phyloP scores from a whole-genome alignment of 2,113 vertebrate species.

The Alethe castanea region DNA sequence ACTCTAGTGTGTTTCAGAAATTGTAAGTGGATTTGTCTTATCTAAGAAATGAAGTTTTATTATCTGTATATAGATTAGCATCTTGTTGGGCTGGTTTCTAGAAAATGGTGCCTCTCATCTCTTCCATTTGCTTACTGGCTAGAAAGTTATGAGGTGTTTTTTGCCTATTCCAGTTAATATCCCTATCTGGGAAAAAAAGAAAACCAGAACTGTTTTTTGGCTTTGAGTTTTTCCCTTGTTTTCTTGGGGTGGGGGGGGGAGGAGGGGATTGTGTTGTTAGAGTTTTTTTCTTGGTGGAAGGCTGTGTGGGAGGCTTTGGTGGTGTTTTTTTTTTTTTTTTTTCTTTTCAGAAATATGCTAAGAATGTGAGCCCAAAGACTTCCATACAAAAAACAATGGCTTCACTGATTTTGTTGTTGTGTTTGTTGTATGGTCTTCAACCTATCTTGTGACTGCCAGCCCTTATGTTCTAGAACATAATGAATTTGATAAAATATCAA shows the following conservation, averaged over 20 bases:
- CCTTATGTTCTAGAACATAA: not conserved
- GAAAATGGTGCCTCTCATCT: accelerated
- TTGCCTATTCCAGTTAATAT: not conserved
- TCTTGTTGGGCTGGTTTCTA: not conserved
- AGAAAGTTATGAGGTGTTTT: not conserved
- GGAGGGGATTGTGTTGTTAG: accelerated
- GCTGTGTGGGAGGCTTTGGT: not conserved
- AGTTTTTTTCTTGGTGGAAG: not conserved
- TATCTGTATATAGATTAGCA: not conserved
- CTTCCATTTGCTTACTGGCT: not conserved
- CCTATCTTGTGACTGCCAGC: not conserved
- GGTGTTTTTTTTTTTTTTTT: not conserved
- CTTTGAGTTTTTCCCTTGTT: not conserved
- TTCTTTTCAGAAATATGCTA: not conserved
- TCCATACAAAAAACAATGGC: not conserved
- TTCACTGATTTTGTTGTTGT: not conserved
- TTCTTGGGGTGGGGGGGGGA: accelerated
- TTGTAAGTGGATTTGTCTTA: not conserved
- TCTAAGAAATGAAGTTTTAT: not conserved
- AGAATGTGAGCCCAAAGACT: not conserved
- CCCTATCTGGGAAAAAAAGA: not conserved
- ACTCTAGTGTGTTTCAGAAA: not conserved
- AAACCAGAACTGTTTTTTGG: accelerated
- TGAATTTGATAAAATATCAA: not conserved
- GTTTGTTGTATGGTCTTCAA: not conserved